A percentile compares a stretch with the other conserved stretches of the same genome.
Conservation (phyloP, 2,113 vertebrate species). For the Corythornis cristatus region DNA sequence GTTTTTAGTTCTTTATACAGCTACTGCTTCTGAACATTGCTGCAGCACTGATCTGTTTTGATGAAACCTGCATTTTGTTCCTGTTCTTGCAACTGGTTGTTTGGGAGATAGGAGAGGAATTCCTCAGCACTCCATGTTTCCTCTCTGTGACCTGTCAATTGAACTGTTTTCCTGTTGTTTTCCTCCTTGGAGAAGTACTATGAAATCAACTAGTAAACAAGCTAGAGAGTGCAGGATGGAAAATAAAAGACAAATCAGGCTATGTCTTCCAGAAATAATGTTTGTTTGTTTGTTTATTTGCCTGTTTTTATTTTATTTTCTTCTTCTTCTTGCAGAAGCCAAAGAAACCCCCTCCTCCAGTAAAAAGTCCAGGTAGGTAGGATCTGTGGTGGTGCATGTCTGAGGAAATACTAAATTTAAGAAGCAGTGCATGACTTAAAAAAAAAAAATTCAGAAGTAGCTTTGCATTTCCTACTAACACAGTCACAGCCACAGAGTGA, state of each 20-base stretch:
- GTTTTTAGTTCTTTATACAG: not conserved
- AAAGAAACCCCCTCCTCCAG: conserved; percentile 86
- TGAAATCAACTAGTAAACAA: not conserved
- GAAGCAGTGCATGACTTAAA: not conserved
- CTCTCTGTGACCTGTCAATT: not conserved
- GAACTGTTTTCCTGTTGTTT: not conserved
- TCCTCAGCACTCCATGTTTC: not conserved
- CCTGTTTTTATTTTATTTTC: not conserved
- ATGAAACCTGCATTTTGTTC: not conserved
- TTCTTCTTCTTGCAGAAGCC: conserved; percentile 77
- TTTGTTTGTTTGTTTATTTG: not conserved
- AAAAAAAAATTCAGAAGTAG: not conserved
- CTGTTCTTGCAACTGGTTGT: not conserved
- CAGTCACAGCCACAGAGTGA: not conserved
- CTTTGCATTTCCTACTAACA: not conserved
- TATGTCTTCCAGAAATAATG: not conserved
- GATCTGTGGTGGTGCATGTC: not conserved
- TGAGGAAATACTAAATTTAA: not conserved
- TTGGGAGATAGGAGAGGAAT: not conserved
- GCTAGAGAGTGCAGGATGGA: not conserved
- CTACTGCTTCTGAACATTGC: not conserved
- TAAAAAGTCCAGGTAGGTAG: conserved; percentile 80
- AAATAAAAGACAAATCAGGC: not conserved
- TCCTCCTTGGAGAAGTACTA: not conserved
- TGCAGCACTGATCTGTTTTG: not conserved